Base-by-base conservation (phyloP, 2,797 vertebrate species). In the Allobates femoralis region DNA sequence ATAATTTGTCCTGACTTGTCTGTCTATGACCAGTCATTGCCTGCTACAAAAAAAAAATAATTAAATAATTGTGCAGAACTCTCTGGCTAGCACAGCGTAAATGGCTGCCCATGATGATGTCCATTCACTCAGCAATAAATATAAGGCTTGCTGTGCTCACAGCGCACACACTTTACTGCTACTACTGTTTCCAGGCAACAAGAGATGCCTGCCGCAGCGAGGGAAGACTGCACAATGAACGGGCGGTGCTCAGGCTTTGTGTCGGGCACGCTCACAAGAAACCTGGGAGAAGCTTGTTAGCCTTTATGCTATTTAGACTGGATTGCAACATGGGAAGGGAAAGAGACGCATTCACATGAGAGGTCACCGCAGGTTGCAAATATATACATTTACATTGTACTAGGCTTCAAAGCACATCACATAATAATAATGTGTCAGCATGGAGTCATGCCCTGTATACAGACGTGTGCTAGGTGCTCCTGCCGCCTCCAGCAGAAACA, bases 101-200 rank as follows among this genome's bases (percentile, higher is more conserved):
- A 79, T 73, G 51, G 26, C 74, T 67, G 62, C 66, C 74, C 28
- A 62, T 62, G 58, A 56, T 73, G 75, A 66, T 81, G 58, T 81
- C 82, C 67, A 80, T 80, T 79, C 62, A 32, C 23, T 53, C 21
- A 41, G 77, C 21, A 21, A 26, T 84, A 34, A 87, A 87, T 78
- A 30, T 11, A 87, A 71, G 60, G 21, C 73, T 78, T 34, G 41
- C 67, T 51, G 30, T 58, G 41, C 90, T 88, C 90, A 91, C 88
- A 91, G 92, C 90, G 88, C 93, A 93, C 91, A 93, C 86, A 89
- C 92, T 92, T 88, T 90, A 89, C 90, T 90, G 67, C 91, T 91
- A 83, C 92, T 91, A 86, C 0, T 14, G 95, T 95, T 95, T 91
- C 95, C 88, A 94, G 91, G 95, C 94, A 95, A 95, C 94, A 89